Evolutionary conservation across 2,888 invertebrate genomes (phyloP), one percentile per base, ranked within the genome.

Genomic region (Cotesia congregata): DNA sequence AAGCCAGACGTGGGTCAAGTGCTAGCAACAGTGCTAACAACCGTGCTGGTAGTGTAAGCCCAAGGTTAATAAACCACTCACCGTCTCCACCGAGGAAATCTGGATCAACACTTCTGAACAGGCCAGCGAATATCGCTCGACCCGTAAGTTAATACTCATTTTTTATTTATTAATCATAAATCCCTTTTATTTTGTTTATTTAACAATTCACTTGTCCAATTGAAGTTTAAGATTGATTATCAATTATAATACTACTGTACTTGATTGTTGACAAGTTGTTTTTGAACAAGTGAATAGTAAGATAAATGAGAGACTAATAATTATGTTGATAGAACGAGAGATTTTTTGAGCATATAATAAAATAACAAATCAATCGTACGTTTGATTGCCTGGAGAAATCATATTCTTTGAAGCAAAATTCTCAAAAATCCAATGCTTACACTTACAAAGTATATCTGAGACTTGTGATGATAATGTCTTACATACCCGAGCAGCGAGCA

Each of bases 61-160:
- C 93, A 83, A 82, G 87, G 7, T 72, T 89, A 78, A 90, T 89
- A 78, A 90, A 89, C 81, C 83, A 91, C 84, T 88, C 91, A n/a
- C 71, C 67, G 9, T 92, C 93, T 0, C 91, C 93, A 0, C 91
- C 93, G 88, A 88, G 93, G 85, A 92, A 92, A 86, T 82, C 90
- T 60, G 90, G 90, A 61, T 89, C 89, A 1, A 87, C 87, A 72
- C 85, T 95, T 83, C 90, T 95, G 82, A 93, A 94, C 83, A 91
- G 94, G 80, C 94, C 95, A 0, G 91, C 93, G 7, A 92, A 93
- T 83, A 92, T 94, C 76, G 90, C 92, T 82, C 91, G 93, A 90
- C 94, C 94, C 83, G 95, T 95, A 90, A 93, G 94, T 93, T 81
- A 65, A 41, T 15, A 1, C 12, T 12, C 0, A 30, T 60, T 71